Percentiles rank a stretch among this genome's conserved stretches.
Conservation (phyloP, 2,113 vertebrate genomes). For the Xenus cinereus region DNA sequence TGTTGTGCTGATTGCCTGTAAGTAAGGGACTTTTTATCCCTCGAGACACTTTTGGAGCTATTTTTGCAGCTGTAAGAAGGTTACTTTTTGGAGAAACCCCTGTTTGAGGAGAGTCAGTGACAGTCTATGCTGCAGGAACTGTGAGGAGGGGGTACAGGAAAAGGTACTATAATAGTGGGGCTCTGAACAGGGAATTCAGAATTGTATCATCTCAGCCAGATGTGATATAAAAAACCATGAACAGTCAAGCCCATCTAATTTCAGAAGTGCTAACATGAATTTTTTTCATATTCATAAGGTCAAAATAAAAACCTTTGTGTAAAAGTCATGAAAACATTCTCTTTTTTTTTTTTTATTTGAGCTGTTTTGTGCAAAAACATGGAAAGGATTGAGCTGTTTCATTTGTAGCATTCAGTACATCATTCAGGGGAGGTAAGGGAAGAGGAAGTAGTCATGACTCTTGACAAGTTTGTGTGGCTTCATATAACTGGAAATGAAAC, state of each 20-base stretch:
- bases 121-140: background rate
- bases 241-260: background rate
- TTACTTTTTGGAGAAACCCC: background rate
- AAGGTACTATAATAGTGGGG: background rate
- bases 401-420: background rate
- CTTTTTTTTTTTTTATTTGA: background rate
- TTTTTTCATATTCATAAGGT: background rate
- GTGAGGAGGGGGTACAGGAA: background rate
- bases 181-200: background rate
- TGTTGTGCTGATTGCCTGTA: background rate
- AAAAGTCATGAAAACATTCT: background rate
- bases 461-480: background rate
- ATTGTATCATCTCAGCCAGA: background rate
- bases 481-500: background rate
- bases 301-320: background rate
- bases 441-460: background rate
- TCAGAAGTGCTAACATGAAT: background rate
- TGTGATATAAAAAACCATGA: background rate
- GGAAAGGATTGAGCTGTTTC: background rate
- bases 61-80: background rate
- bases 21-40: background rate
- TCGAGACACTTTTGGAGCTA: background rate
- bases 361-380: background rate
- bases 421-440: background rate
- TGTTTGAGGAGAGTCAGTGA: background rate